A percentile compares a stretch with the other conserved stretches of the same genome.
These are phyloP conservation scores for Micromussa lordhowensis DNA, from an alignment of 92 coral and sea anemone genomes.

Conservation along the genomic window DNA sequence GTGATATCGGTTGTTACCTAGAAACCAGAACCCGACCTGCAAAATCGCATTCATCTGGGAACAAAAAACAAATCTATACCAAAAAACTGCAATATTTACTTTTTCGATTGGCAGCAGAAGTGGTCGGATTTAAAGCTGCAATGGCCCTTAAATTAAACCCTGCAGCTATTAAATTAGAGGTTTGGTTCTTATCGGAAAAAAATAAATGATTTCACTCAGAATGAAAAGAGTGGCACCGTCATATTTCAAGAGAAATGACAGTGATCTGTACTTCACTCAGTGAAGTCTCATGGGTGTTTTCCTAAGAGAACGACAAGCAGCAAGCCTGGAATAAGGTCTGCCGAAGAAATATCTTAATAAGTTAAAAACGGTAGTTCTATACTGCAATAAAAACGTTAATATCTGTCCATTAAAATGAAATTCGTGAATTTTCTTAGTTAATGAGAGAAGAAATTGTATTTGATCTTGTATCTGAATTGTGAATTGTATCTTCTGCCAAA, in stretches of 20 bases:
- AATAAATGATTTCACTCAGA: neutral
- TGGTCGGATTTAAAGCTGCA: neutral
- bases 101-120: no score
- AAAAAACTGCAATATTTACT: neutral
- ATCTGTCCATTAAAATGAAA: neutral
- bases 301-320: neutral
- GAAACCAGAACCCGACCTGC: neutral
- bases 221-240: neutral
- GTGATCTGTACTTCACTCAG: neutral
- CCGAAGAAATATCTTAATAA: neutral
- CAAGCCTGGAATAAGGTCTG: no score
- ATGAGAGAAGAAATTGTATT: neutral
- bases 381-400: neutral
- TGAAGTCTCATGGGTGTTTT: neutral
- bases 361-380: neutral
- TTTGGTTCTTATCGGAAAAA: neutral
- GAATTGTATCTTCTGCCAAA: neutral
- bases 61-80: neutral
- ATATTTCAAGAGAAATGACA: neutral
- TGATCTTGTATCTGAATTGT: no score
- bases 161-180: neutral
- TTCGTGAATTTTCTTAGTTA: neutral
- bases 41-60: neutral
- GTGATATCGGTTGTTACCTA: neutral
- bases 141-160: neutral